These are phyloP conservation scores for Plemyria rubiginata DNA, from an alignment of 2,888 invertebrate genomes.

Conservation along the genomic window DNA sequence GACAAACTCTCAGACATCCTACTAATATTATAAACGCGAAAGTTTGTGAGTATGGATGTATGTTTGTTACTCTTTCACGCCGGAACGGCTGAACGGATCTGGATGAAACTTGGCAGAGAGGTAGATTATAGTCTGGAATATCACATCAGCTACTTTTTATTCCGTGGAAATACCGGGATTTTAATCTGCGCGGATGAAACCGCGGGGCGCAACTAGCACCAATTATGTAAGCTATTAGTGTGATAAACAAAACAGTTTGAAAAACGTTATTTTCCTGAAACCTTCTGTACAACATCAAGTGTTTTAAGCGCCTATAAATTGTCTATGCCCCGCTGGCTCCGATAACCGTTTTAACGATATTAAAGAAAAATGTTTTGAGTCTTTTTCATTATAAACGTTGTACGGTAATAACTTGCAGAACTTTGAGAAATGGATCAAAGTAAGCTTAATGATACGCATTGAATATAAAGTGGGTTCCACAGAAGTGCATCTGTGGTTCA, in stretches of 20 bases:
- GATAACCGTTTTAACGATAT: conserved; percentile 42
- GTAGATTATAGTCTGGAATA: too few relatives aligned
- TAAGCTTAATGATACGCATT: conserved; percentile 13
- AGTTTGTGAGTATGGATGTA: too few relatives aligned
- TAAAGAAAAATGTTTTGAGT: conserved; percentile 36
- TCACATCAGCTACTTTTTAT: too few relatives aligned
- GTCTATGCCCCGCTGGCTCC: conserved; percentile 45
- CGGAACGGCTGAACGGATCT: too few relatives aligned
- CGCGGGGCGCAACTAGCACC: too few relatives aligned
- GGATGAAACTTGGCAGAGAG: too few relatives aligned
- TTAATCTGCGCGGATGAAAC: too few relatives aligned
- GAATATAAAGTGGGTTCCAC: conserved; percentile 3
- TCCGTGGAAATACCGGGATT: too few relatives aligned
- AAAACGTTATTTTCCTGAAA: conserved; percentile 2
- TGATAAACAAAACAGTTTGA: not conserved
- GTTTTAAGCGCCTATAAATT: conserved; percentile 52
- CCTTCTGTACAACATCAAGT: conserved; percentile 27
- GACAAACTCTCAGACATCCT: too few relatives aligned
- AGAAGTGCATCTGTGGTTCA: not conserved
- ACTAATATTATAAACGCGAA: too few relatives aligned
- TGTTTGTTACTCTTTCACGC: too few relatives aligned
- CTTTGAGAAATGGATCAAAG: conserved; percentile 8
- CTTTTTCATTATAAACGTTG: conserved; percentile 15
- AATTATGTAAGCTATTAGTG: too few relatives aligned
- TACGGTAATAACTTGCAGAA: conserved; percentile 19